These are phyloP conservation scores for Erythrolamprus reginae DNA, from an alignment of 2,113 vertebrate species.

Conservation along the genomic window DNA sequence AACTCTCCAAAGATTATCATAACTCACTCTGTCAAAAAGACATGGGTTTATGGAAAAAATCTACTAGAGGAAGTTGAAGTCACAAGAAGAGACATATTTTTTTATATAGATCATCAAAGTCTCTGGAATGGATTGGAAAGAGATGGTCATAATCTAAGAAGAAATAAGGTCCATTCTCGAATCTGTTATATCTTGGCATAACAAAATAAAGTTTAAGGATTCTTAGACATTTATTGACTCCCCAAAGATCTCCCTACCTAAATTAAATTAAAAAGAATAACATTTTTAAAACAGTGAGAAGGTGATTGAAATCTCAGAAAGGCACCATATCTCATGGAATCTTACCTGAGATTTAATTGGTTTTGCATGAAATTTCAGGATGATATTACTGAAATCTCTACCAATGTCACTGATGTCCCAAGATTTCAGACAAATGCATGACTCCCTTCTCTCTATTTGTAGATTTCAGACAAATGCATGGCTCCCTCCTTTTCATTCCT, in stretches of 20 bases:
- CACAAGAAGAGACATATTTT: not conserved
- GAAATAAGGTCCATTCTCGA: not conserved
- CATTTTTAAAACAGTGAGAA: not conserved
- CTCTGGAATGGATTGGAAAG: accelerated
- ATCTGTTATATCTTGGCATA: not conserved
- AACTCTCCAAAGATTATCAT: not conserved
- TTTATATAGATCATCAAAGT: constrained; percentile 17
- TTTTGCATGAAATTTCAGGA: not conserved
- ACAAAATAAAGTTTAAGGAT: not conserved
- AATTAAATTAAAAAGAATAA: not conserved
- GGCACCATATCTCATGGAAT: not conserved
- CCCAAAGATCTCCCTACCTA: not conserved
- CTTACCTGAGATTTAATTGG: not conserved
- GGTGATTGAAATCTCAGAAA: not conserved
- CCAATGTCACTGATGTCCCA: not conserved
- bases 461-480: not conserved
- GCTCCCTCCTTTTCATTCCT: not conserved
- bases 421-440: not conserved
- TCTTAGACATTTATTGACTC: not conserved
- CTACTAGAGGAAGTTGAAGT: not conserved
- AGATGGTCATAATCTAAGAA: not conserved
- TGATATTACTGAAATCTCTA: not conserved
- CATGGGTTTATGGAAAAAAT: constrained; percentile 25
- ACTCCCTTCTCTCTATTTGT: not conserved
- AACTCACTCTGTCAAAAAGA: constrained; percentile 23